Conservation (phyloP, 2,113 vertebrate species). For the Pseudonaja textilis region DNA sequence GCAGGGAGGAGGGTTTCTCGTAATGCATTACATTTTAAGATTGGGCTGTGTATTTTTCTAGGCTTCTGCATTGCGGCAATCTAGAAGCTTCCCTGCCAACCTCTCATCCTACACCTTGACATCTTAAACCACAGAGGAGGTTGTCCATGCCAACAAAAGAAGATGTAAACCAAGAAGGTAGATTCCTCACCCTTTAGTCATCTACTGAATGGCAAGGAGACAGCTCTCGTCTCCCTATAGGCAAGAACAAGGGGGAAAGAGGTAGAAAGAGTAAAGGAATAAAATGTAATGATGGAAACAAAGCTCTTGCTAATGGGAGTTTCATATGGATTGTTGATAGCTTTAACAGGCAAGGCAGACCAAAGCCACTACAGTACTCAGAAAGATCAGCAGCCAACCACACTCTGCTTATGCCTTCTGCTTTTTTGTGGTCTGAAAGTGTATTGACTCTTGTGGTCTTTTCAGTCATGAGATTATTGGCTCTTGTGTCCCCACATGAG, state of each 20-base stretch:
- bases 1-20: no score
- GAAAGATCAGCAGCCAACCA: background rate
- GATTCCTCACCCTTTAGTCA: constrained; percentile 58
- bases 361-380: background rate
- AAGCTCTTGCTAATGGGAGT: constrained; percentile 20
- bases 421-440: constrained; percentile 26
- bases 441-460: background rate
- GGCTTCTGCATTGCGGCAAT: background rate
- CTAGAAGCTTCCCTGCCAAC: background rate
- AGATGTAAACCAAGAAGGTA: background rate
- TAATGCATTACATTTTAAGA: background rate
- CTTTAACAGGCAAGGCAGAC: constrained; percentile 51
- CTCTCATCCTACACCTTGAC: background rate
- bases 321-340: constrained; percentile 24
- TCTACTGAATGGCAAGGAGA: constrained; percentile 16
- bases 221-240: background rate
- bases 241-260: background rate
- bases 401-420: background rate
- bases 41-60: background rate
- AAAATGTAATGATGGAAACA: constrained; percentile 11
- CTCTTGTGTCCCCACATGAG: background rate
- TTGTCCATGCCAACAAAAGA: constrained; percentile 3
- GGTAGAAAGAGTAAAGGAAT: background rate
- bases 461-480: background rate
- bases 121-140: background rate